phyloP scores from a whole-genome alignment of 92 coral and sea anemone genomes.

The Epizoanthus scotinus region DNA sequence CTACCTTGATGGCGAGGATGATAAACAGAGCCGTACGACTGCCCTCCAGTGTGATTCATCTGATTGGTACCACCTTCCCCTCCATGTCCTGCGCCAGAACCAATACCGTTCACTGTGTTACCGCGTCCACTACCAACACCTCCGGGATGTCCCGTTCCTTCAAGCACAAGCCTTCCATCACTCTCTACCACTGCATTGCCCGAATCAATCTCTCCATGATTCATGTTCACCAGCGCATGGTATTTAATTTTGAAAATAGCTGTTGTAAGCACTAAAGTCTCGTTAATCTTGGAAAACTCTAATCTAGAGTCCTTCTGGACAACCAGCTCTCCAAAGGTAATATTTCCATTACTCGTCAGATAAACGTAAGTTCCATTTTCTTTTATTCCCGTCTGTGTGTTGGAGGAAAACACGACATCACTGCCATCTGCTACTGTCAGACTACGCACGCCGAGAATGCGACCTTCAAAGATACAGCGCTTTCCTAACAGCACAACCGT shows the following conservation, averaged over 20 bases:
- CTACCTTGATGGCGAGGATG: slow-evolving; percentile 60
- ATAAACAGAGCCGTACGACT: slow-evolving; percentile 62
- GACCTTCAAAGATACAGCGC: slow-evolving; percentile 67
- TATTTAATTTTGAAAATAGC: slow-evolving; percentile 56
- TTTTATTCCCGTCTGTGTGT: slow-evolving; percentile 63
- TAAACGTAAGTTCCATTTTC: slow-evolving; percentile 66
- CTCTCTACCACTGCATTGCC: slow-evolving; percentile 69
- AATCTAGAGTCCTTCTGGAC: slow-evolving; percentile 63
- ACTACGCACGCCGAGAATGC: slow-evolving; percentile 59
- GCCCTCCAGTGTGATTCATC: slow-evolving; percentile 35
- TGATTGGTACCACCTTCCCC: slow-evolving; percentile 62
- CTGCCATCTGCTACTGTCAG: slow-evolving; percentile 57
- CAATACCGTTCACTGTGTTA: slow-evolving; percentile 43
- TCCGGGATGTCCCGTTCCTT: slow-evolving; percentile 60
- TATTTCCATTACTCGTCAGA: slow-evolving; percentile 62
- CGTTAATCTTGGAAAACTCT: slow-evolving; percentile 60
- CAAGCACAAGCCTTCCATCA: slow-evolving; percentile 55
- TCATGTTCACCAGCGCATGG: slow-evolving; percentile 56
- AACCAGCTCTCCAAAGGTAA: slow-evolving; percentile 59
- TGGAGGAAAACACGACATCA: slow-evolving; percentile 54
- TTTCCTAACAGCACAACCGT: slow-evolving; percentile 60
- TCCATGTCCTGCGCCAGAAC: slow-evolving; percentile 74
- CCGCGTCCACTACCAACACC: slow-evolving; percentile 65
- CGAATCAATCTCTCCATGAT: slow-evolving; percentile 70
- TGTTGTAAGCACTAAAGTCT: slow-evolving; percentile 57